Base-by-base conservation (phyloP, 1,140 invertebrate species). In the Lanistes nyassanus region DNA sequence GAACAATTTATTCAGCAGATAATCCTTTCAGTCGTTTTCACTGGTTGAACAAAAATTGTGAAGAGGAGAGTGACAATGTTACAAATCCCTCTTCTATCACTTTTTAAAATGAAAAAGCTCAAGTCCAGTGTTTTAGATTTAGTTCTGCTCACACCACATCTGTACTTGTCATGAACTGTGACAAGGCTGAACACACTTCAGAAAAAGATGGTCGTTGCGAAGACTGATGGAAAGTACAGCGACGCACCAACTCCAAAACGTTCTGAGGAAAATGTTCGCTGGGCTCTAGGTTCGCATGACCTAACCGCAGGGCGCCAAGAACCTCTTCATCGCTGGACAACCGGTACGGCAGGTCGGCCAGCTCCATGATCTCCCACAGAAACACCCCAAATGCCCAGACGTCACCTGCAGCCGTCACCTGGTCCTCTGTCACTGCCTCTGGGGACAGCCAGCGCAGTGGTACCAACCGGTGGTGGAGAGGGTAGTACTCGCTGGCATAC, bases 401-500 rank as follows among this genome's bases (percentile, higher is more conserved):
- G 69, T 89, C 88, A 77, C 84, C 86, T 75, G 87, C 84, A 36
- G 77, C 83, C 89, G 73, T 97, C 55, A 71, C 60, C 0, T 23
- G 47, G 21, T 70, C 74, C 26, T 97, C 95, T 77, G 94, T 91
- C 0, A 96, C 93, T 2, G 95, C 95, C 88, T 98, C 97, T 29
- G 93, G 92, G 0, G 96, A 94, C 83, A 97, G 84, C 96, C 96
- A 98, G 77, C 96, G 91, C 19, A 96, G 86, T 0, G 95, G 95
- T 34, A 96, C 91, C 53, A 93, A 89, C 90, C 93, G 86, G 73
- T 88, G 85, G 60, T 81, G 73, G 26, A 77, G 79, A 31, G 77
- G 80, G 47, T 78, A 88, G 88, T 98, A 98, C 85, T 97, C 96
- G 74, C 93, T 92, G 53, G 94, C 93, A 84, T 97, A 95, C 0